These are phyloP conservation scores for Nesidiocoris tenuis DNA, from an alignment of 2,888 invertebrate species.

Conservation along the genomic window DNA sequence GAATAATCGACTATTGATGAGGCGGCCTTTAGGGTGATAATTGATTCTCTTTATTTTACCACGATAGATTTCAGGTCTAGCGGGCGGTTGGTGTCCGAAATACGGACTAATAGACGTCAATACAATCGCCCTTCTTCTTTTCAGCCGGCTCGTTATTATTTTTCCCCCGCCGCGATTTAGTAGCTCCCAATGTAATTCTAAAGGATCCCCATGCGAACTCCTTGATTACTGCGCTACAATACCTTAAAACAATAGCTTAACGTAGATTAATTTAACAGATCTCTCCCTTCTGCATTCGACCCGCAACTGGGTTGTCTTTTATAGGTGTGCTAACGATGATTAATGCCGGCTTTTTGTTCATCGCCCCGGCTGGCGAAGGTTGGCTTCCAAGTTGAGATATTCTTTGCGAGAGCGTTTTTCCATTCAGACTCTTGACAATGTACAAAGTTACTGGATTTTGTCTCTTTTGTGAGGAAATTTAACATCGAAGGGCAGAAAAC, in stretches of 20 bases:
- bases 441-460: neutral
- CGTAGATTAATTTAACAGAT: constrained; percentile 37
- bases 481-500: too few species aligned
- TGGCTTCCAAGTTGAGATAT: neutral
- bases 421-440: neutral
- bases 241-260: constrained; percentile 27
- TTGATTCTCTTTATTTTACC: too few species aligned
- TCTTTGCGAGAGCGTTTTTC: neutral
- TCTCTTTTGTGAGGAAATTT: neutral
- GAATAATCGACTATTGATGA: too few species aligned
- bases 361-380: neutral
- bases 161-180: too few species aligned
- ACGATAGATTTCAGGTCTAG: too few species aligned
- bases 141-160: too few species aligned
- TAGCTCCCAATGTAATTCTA: neutral
- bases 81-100: too few species aligned
- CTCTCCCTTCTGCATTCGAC: constrained; percentile 22
- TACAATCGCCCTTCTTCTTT: too few species aligned
- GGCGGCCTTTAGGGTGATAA: too few species aligned
- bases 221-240: neutral
- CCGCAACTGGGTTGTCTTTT: constrained; percentile 33
- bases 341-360: constrained; percentile 31
- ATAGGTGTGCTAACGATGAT: constrained; percentile 34
- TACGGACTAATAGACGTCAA: too few species aligned
- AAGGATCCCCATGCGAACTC: neutral